A percentile compares a stretch with the other conserved stretches of the same genome.
phyloP scores from a whole-genome alignment of 2,888 invertebrate genomes.

The Cheilosia soror region DNA sequence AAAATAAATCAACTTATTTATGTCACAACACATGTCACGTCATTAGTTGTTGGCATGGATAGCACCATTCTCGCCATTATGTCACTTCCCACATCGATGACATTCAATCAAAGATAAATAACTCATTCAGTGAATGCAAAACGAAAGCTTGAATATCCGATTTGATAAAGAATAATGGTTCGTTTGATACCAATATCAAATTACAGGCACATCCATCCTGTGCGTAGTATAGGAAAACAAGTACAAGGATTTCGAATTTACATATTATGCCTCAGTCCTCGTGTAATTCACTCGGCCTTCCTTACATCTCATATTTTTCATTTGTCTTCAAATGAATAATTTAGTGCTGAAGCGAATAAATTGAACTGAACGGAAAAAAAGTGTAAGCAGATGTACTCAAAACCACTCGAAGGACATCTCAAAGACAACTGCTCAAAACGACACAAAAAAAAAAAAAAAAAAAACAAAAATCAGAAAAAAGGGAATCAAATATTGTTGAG shows the following conservation, averaged over 20 bases:
- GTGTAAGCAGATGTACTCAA: constrained; percentile 66
- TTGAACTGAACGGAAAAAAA: constrained; percentile 53
- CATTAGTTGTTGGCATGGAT: background rate
- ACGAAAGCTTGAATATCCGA: constrained; percentile 45
- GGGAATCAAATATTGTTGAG: constrained; percentile 69
- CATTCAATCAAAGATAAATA: constrained; percentile 20
- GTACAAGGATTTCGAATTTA: constrained; percentile 43
- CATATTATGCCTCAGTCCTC: constrained; percentile 38
- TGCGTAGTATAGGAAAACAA: constrained; percentile 20
- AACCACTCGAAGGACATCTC: constrained; percentile 71
- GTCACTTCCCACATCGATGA: constrained; percentile 12
- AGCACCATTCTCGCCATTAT: too few relatives aligned
- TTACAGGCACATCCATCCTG: constrained; percentile 45
- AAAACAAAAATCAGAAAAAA: background rate
- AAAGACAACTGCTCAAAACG: constrained; percentile 58
- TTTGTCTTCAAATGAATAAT: constrained; percentile 72
- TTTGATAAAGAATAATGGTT: constrained; percentile 49
- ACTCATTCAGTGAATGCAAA: constrained; percentile 36
- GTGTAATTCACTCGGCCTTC: constrained; percentile 2
- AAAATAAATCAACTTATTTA: too few relatives aligned
- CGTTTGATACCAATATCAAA: constrained; percentile 31
- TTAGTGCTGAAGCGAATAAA: constrained; percentile 72
- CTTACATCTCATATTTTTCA: constrained; percentile 65
- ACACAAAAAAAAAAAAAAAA: constrained; percentile 6
- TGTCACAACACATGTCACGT: too few relatives aligned